These are phyloP conservation scores for Zoanthus sansibaricus DNA, from an alignment of 92 coral and sea anemone genomes.

Conservation along the genomic window DNA sequence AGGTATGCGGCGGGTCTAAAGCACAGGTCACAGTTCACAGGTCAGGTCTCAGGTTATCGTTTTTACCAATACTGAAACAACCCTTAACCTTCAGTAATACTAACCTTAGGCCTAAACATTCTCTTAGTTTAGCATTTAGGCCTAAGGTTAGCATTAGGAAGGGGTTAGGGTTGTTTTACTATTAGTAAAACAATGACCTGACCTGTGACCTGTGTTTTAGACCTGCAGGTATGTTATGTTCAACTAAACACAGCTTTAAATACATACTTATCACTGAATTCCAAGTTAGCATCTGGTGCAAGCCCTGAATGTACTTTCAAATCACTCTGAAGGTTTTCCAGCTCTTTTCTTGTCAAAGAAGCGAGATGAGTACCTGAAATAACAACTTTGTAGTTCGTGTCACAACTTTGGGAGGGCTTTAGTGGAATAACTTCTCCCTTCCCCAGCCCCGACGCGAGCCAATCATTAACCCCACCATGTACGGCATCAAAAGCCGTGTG, in stretches of 20 bases:
- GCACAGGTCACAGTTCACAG: too few species aligned
- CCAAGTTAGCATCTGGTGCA: slow-evolving; percentile 34
- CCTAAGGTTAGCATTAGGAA: too few species aligned
- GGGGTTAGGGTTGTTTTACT: too few species aligned
- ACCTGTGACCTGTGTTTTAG: too few species aligned
- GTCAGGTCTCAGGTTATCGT: too few species aligned
- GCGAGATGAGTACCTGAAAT: slow-evolving; percentile 24
- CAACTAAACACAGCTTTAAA: neutral
- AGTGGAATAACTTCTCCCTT: slow-evolving; percentile 71
- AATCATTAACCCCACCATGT: slow-evolving; percentile 96
- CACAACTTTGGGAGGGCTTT: slow-evolving; percentile 37
- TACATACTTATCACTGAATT: slow-evolving; percentile 36
- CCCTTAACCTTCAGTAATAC: too few species aligned
- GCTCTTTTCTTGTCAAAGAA: slow-evolving; percentile 32
- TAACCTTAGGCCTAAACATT: too few species aligned
- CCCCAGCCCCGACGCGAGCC: slow-evolving; percentile 97
- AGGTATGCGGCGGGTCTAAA: too few species aligned
- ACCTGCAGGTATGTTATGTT: too few species aligned
- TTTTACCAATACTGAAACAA: too few species aligned
- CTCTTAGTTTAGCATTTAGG: too few species aligned
- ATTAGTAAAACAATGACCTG: too few species aligned
- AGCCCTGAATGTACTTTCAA: slow-evolving; percentile 46
- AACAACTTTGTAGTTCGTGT: slow-evolving; percentile 33
- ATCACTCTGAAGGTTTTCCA: slow-evolving; percentile 47
- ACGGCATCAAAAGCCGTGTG: slow-evolving; percentile 98